Base-by-base conservation (phyloP, 2,888 invertebrate species). In the Tenthredo amoena region DNA sequence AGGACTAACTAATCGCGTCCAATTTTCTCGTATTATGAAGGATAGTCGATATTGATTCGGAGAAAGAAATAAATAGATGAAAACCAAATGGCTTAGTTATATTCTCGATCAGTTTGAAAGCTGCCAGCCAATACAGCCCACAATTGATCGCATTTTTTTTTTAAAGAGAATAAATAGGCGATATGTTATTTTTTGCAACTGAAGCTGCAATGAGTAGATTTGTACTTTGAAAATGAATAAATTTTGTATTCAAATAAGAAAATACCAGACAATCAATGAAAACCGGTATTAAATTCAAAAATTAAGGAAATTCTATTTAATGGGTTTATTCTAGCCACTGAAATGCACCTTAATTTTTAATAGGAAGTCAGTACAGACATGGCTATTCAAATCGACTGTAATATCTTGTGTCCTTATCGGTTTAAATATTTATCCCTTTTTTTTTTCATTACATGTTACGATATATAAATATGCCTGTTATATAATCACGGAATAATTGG, bases 401-500 rank as follows among this genome's bases (percentile, higher is more conserved):
- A 62, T 26, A 62, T 62, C 3, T 62, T 62, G 0, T 7, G 12
- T 62, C 26, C 62, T 26, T 26, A 62, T 62, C 37, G 3, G 18
- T 37, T 71, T 6, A 71, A 71, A 71, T 37, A 37, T 18, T 37
- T 34, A 4, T 18, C n/a, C n/a, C 7, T 37, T 37, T 71, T 37
- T 31, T 71, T 34, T 37, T 7, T 37, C 18, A 18, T 62, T 10
- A 26, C 21, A 12, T n/a, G n/a, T 43, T 72, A 21, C 43, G 10
- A 21, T 74, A 26, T 21, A 72, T 40, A 72, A 74, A 74, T 21
- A 43, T 43, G 43, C 40, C n/a, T 74, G 72, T 40, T 43, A 74
- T 40, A 74, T 74, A 40, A 74, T 74, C 72, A 74, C 72, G 72
- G 40, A n/a, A 74, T 74, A 74, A 18, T 43, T 74, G 43, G 21